Evolutionary conservation across 2,888 invertebrate genomes (phyloP).

Genomic region (Mechanitis messenoides): DNA sequence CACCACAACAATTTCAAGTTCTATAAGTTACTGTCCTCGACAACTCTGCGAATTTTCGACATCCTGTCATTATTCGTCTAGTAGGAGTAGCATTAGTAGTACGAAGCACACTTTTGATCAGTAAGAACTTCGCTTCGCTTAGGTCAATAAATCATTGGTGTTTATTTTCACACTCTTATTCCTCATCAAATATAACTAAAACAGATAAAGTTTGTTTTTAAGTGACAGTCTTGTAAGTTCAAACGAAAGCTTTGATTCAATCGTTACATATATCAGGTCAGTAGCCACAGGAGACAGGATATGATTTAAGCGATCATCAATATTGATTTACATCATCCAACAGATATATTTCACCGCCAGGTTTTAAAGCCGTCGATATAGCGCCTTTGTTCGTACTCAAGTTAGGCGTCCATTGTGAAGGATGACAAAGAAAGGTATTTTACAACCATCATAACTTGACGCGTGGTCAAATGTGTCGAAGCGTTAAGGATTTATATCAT

Average conservation of each 20-base stretch:
- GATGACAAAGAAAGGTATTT: slow-evolving; percentile 60
- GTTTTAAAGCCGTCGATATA: slow-evolving; percentile 51
- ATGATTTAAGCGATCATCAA: slow-evolving; percentile 58
- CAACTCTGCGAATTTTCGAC: too few species aligned
- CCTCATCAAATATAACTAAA: neutral
- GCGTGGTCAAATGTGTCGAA: slow-evolving; percentile 74
- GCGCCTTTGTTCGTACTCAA: slow-evolving; percentile 74
- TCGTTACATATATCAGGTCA: slow-evolving; percentile 4
- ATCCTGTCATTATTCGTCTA: too few species aligned
- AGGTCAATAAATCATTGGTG: too few species aligned
- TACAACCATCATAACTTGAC: slow-evolving; percentile 69
- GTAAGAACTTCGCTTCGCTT: too few species aligned
- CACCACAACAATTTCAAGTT: too few species aligned
- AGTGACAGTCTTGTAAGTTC: neutral
- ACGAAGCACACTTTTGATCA: too few species aligned
- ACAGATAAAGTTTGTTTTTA: neutral
- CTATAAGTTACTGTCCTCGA: too few species aligned
- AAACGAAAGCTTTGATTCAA: slow-evolving; percentile 2
- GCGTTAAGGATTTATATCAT: slow-evolving; percentile 68
- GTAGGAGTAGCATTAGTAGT: too few species aligned
- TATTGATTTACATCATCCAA: slow-evolving; percentile 66
- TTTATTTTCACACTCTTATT: too few species aligned
- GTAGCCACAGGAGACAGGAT: slow-evolving; percentile 17
- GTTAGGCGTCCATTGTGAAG: slow-evolving; percentile 68
- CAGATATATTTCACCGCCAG: slow-evolving; percentile 63